Conservation (phyloP, 2,113 vertebrate genomes). For the Callaeas wilsoni region DNA sequence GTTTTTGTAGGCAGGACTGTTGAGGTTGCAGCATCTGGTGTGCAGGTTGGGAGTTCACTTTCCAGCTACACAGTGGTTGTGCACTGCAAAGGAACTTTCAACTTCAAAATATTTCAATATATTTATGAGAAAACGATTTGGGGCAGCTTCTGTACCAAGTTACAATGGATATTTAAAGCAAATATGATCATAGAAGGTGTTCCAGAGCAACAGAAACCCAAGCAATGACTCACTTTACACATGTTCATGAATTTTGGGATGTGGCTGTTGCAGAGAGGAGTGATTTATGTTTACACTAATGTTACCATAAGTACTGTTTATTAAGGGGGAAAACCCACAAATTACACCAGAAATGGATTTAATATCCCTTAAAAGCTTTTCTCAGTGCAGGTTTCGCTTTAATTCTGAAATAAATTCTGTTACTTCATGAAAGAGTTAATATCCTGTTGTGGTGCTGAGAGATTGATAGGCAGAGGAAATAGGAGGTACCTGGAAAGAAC, state of each 20-base stretch:
- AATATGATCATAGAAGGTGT: background rate
- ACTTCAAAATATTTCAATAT: background rate
- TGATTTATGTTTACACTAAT: background rate
- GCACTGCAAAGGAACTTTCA: background rate
- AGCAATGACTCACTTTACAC: background rate
- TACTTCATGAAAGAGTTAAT: conserved; percentile 32
- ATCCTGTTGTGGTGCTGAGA: background rate
- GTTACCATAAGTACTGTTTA: background rate
- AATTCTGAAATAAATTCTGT: background rate
- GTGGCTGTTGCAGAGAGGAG: background rate
- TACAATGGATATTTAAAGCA: background rate
- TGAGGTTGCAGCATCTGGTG: background rate
- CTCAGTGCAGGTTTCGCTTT: background rate
- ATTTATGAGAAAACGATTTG: background rate
- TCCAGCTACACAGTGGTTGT: background rate
- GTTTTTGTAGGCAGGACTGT: background rate
- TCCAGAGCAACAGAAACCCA: background rate
- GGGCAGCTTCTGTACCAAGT: background rate
- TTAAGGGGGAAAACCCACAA: background rate
- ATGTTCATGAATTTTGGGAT: background rate
- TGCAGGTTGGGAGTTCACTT: background rate
- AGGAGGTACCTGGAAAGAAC: conserved; percentile 51
- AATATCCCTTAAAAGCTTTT: background rate
- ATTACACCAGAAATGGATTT: background rate
- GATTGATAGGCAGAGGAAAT: conserved; percentile 49